Percentiles rank a stretch among this genome's conserved stretches.
Evolutionary conservation across 2,888 invertebrate species (phyloP).

Genomic region (Paralinhomoeus sp.): DNA sequence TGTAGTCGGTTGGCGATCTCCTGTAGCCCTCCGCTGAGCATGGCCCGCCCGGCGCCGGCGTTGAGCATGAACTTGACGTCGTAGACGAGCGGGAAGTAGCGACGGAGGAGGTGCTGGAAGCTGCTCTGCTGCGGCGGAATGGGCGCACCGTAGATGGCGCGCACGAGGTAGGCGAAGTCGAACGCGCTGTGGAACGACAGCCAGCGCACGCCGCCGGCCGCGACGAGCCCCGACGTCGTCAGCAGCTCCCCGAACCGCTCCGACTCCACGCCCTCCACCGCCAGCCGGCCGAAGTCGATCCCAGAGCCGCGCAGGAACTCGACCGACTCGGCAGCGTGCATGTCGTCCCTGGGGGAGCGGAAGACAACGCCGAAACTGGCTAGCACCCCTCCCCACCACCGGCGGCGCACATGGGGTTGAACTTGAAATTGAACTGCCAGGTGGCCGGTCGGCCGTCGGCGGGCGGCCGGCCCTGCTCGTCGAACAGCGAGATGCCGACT

Average conservation of each 20-base stretch:
- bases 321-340: constrained; percentile 98
- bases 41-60: constrained; percentile 46
- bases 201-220: constrained; percentile 91
- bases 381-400: no score
- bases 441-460: constrained; percentile 18
- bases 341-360: constrained; percentile 54
- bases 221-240: constrained; percentile 85
- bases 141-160: constrained; percentile 70
- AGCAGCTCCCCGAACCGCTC: constrained; percentile 86
- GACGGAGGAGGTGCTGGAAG: constrained; percentile 70
- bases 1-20: constrained; percentile 47
- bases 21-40: constrained; percentile 76
- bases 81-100: constrained; percentile 89
- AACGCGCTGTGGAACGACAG: constrained; percentile 97
- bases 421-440: constrained; percentile 99
- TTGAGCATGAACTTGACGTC: constrained; percentile 88
- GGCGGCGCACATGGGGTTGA: constrained; percentile 49
- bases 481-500: constrained; percentile 70
- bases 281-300: constrained; percentile 88
- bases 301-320: constrained; percentile 78
- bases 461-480: constrained; percentile 55
- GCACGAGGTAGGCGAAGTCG: constrained; percentile 91
- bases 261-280: constrained; percentile 78
- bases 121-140: constrained; percentile 85
- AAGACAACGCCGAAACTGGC: background rate